A percentile compares a stretch with the other conserved stretches of the same genome.
phyloP scores from a whole-genome alignment of 2,888 invertebrate genomes.

The Eupelmus urozonus region DNA sequence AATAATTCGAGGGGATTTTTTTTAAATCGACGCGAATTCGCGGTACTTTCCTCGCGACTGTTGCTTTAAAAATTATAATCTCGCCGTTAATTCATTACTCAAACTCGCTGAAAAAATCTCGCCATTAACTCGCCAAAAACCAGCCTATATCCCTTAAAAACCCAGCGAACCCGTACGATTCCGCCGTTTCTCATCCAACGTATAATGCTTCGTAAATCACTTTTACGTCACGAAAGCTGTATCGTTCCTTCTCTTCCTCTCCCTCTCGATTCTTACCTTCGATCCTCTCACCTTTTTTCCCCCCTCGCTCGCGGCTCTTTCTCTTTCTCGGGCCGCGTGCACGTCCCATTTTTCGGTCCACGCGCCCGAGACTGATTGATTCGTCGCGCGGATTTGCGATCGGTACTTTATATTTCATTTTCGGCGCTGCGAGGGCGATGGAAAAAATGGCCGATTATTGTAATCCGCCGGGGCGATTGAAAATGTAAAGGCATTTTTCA shows the following conservation, averaged over 20 bases:
- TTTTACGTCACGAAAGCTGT: neutral
- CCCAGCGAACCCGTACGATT: too few relatives aligned
- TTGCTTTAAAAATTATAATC: too few relatives aligned
- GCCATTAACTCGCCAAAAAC: too few relatives aligned
- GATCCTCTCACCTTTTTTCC: neutral
- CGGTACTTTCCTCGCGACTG: too few relatives aligned
- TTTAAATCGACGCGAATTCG: too few relatives aligned
- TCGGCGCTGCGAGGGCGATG: neutral
- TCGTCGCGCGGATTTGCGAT: slow-evolving; percentile 32
- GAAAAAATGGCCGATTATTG: slow-evolving; percentile 8
- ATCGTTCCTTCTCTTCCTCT: neutral
- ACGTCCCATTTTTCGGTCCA: slow-evolving; percentile 34
- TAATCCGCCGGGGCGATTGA: slow-evolving; percentile 9
- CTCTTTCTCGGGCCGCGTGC: slow-evolving; percentile 2
- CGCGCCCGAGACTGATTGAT: slow-evolving; percentile 41
- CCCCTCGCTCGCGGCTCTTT: neutral
- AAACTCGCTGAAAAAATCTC: too few relatives aligned
- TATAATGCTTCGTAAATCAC: slow-evolving; percentile 46
- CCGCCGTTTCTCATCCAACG: neutral
- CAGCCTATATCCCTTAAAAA: too few relatives aligned
- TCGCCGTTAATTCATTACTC: too few relatives aligned
- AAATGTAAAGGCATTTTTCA: slow-evolving; percentile 24
- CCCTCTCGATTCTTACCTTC: too few relatives aligned
- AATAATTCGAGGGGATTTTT: too few relatives aligned
- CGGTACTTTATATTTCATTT: slow-evolving; percentile 7